phyloP scores from a whole-genome alignment of 2,797 vertebrate genomes.

The Manis javanica region DNA sequence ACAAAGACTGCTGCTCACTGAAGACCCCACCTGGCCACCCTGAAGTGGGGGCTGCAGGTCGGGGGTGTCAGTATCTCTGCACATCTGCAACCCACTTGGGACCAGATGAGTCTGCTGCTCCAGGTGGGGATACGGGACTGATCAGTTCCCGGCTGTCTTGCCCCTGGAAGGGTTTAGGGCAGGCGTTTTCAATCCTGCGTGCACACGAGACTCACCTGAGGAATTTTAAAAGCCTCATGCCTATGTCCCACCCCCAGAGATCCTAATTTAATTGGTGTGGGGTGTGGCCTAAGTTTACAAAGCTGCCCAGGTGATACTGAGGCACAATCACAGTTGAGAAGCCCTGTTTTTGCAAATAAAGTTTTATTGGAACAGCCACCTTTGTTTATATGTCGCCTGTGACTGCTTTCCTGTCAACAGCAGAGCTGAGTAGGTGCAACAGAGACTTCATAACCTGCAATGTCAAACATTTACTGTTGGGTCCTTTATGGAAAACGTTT shows the following conservation, averaged over 20 bases:
- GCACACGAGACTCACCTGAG: background rate
- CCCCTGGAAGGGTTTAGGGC: background rate
- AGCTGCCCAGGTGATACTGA: background rate
- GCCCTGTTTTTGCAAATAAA: conserved; percentile 26
- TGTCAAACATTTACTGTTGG: background rate
- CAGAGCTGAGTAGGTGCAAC: background rate
- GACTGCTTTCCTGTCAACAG: background rate
- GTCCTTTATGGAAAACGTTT: background rate
- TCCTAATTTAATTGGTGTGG: background rate
- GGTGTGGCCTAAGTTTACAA: background rate
- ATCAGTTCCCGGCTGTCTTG: background rate
- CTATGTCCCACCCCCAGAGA: background rate
- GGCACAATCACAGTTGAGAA: background rate
- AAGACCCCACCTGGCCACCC: background rate
- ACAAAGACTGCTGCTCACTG: background rate
- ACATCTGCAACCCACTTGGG: background rate
- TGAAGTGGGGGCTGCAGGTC: background rate
- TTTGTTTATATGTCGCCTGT: background rate
- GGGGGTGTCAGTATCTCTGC: background rate
- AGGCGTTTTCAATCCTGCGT: background rate
- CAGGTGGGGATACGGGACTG: too few species aligned
- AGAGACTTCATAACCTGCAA: background rate
- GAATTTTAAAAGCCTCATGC: background rate
- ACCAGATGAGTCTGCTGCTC: background rate
- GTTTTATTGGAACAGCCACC: background rate